These are phyloP conservation scores for Drosophila lowei DNA, from an alignment of 1,140 invertebrate species.

Conservation along the genomic window DNA sequence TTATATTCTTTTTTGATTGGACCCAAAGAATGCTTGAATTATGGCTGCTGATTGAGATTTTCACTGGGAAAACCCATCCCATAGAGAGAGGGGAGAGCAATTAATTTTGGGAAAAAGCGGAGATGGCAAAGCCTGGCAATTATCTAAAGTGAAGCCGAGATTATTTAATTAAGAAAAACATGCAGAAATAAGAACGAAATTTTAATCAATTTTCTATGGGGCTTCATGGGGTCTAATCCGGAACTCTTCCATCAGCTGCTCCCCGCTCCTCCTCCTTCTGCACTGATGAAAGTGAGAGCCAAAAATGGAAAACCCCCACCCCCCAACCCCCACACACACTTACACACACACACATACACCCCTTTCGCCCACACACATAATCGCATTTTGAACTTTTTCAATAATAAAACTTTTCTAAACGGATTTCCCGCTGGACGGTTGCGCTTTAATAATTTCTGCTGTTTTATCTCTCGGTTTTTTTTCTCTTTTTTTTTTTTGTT, in stretches of 20 bases:
- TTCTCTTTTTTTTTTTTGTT: slow-evolving; percentile 9
- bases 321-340: neutral
- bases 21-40: slow-evolving; percentile 8
- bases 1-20: slow-evolving; percentile 75
- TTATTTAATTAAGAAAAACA: too few relatives aligned
- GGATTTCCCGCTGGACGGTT: slow-evolving; percentile 78
- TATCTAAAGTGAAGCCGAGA: slow-evolving; percentile 12
- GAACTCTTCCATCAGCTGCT: slow-evolving; percentile 27
- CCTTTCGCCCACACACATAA: slow-evolving; percentile 56
- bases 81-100: too few relatives aligned
- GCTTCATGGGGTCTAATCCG: slow-evolving; percentile 2
- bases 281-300: slow-evolving; percentile 2
- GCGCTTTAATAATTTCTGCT: slow-evolving; percentile 74
- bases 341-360: neutral
- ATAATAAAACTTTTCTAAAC: slow-evolving; percentile 81
- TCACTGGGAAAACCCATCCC: neutral
- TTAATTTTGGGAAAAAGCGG: neutral
- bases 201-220: too few relatives aligned
- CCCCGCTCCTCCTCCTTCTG: neutral
- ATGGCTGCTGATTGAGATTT: too few relatives aligned
- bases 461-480: slow-evolving; percentile 52
- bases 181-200: too few relatives aligned
- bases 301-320: slow-evolving; percentile 5
- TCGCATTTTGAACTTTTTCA: slow-evolving; percentile 82
- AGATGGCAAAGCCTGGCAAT: slow-evolving; percentile 45